Conservation (phyloP, 2,888 invertebrate species). For the Dolichomitus sp. region DNA sequence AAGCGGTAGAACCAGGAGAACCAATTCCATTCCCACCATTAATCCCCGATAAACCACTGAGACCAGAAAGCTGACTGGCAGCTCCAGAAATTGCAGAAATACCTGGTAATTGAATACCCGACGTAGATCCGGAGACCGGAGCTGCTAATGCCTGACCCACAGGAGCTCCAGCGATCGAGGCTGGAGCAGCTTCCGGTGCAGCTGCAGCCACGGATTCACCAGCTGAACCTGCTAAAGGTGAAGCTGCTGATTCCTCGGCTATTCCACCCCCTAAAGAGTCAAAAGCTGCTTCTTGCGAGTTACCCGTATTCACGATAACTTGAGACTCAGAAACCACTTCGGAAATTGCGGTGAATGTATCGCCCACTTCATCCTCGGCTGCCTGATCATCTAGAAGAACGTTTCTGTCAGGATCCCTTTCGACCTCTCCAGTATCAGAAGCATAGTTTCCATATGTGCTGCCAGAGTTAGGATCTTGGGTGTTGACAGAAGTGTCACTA, state of each 20-base stretch:
- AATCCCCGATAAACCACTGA: neutral
- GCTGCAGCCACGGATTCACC: slow-evolving; percentile 36
- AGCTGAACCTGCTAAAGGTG: slow-evolving; percentile 16
- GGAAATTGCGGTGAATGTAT: slow-evolving; percentile 38
- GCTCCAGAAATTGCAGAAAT: slow-evolving; percentile 29
- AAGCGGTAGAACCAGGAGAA: slow-evolving; percentile 58
- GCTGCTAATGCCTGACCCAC: slow-evolving; percentile 63
- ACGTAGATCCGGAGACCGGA: slow-evolving; percentile 45
- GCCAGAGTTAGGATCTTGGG: slow-evolving; percentile 21
- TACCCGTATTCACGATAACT: slow-evolving; percentile 50
- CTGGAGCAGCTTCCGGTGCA: slow-evolving; percentile 19
- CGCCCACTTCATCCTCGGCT: slow-evolving; percentile 21
- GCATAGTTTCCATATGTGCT: slow-evolving; percentile 21
- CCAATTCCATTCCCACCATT: slow-evolving; percentile 31
- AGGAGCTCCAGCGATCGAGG: slow-evolving; percentile 12
- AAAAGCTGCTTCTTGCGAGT: slow-evolving; percentile 51
- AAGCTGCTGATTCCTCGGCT: slow-evolving; percentile 32
- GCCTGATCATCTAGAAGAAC: slow-evolving; percentile 24
- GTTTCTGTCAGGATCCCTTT: slow-evolving; percentile 54
- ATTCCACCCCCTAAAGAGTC: slow-evolving; percentile 41
- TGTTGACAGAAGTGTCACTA: neutral
- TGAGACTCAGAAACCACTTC: slow-evolving; percentile 59
- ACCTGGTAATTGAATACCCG: slow-evolving; percentile 27
- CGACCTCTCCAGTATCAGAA: neutral
- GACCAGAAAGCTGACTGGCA: slow-evolving; percentile 30